These are phyloP conservation scores for Sapayoa aenigma DNA, from an alignment of 2,113 vertebrate genomes.

Conservation along the genomic window DNA sequence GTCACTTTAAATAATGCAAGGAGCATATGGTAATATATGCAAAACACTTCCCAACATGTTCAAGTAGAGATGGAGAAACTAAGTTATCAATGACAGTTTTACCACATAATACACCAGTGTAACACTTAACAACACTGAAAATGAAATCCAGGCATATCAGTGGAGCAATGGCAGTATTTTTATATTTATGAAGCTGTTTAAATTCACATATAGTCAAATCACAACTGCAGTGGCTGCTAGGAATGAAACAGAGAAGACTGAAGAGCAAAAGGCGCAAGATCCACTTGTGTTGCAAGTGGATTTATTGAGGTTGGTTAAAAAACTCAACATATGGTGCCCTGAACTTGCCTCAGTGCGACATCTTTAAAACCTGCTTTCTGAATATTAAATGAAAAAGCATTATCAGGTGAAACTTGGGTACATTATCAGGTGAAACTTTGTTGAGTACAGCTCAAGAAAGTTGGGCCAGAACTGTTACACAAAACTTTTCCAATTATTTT, in stretches of 20 bases:
- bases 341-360: background rate
- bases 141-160: background rate
- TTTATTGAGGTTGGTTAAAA: background rate
- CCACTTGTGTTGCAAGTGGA: background rate
- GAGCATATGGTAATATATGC: background rate
- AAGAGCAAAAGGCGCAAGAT: background rate
- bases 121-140: background rate
- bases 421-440: background rate
- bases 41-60: background rate
- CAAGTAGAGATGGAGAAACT: background rate
- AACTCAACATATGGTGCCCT: background rate
- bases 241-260: background rate
- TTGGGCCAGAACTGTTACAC: background rate
- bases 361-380: background rate
- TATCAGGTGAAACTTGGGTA: background rate
- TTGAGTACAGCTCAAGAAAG: background rate
- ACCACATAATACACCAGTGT: background rate
- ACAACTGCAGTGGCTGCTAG: background rate
- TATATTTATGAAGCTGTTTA: constrained; percentile 25
- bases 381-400: background rate
- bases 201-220: background rate
- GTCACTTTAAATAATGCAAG: constrained; percentile 12
- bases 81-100: constrained; percentile 26
- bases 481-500: background rate
- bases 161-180: background rate